A percentile compares a stretch with the other conserved stretches of the same genome.
Conservation (phyloP, 2,797 vertebrate genomes). For the Toxotes lorentzi region DNA sequence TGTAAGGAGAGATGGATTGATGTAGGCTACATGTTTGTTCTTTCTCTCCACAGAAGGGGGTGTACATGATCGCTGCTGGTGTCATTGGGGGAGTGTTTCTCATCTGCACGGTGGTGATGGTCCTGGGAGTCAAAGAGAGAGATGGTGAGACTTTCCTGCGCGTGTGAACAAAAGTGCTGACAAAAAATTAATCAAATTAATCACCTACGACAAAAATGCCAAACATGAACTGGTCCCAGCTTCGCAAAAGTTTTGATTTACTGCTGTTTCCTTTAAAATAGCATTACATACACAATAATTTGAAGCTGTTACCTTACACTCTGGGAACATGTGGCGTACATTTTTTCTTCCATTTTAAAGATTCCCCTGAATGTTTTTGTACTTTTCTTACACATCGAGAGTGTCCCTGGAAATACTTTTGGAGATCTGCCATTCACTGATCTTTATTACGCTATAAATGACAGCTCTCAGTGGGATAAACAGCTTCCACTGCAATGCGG, state of each 20-base stretch:
- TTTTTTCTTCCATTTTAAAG: not conserved
- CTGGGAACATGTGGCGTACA: not conserved
- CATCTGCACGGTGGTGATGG: conserved; percentile 90
- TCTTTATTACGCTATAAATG: conserved; percentile 20
- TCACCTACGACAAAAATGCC: not conserved
- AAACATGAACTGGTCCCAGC: not conserved
- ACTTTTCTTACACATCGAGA: not conserved
- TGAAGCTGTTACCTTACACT: not conserved
- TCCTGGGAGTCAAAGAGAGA: conserved; percentile 93
- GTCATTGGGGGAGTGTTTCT: conserved; percentile 91
- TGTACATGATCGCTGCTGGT: conserved; percentile 93
- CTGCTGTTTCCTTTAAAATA: not conserved
- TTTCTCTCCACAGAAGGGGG: conserved; percentile 85
- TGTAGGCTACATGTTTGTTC: conserved; percentile 41
- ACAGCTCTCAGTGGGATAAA: conserved; percentile 22
- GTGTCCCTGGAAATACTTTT: conserved; percentile 1
- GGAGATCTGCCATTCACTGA: conserved; percentile 21
- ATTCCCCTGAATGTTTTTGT: not conserved
- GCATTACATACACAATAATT: too few relatives aligned
- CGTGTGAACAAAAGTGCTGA: not conserved
- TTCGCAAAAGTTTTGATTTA: not conserved
- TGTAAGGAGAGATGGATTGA: conserved; percentile 51
- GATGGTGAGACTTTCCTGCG: conserved; percentile 87
- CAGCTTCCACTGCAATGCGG: conserved; percentile 69
- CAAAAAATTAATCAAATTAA: too few relatives aligned